These are phyloP conservation scores for Ceyx erithaca DNA, from an alignment of 2,797 vertebrate genomes.

Conservation along the genomic window DNA sequence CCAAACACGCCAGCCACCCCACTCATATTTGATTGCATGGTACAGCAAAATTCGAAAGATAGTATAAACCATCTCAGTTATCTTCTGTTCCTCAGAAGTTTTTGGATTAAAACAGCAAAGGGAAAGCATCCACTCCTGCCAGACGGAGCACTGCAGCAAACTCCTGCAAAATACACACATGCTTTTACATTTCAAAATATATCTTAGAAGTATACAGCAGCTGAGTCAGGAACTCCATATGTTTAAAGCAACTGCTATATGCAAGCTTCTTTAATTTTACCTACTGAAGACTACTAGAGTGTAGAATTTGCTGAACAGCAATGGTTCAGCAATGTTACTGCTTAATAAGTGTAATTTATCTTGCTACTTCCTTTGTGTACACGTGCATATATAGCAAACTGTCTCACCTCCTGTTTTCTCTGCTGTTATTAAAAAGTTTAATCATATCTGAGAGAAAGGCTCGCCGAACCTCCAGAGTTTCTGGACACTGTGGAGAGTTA, in stretches of 20 bases:
- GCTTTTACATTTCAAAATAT: neutral
- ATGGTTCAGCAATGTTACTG: neutral
- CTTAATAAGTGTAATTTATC: neutral
- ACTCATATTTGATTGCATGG: constrained; percentile 97
- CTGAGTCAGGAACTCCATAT: neutral
- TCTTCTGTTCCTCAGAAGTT: constrained; percentile 95
- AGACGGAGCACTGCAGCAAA: constrained; percentile 97
- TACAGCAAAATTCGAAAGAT: constrained; percentile 98
- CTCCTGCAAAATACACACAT: constrained; percentile 83
- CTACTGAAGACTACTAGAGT: neutral
- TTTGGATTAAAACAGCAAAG: constrained; percentile 92
- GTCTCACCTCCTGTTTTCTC: constrained; percentile 96
- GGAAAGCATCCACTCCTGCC: constrained; percentile 99
- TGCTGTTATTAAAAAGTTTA: constrained; percentile 98
- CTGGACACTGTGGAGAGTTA: constrained; percentile 85
- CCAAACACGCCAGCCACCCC: constrained; percentile 99
- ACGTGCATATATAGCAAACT: neutral
- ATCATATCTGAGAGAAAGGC: constrained; percentile 99
- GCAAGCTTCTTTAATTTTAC: neutral
- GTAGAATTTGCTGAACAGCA: neutral
- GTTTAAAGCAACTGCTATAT: neutral
- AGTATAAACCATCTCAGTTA: constrained; percentile 98
- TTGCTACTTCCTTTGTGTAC: neutral
- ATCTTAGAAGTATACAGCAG: neutral
- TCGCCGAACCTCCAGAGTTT: constrained; percentile 92